phyloP scores from a whole-genome alignment of 2,113 vertebrate species.

The Scalopus aquaticus region DNA sequence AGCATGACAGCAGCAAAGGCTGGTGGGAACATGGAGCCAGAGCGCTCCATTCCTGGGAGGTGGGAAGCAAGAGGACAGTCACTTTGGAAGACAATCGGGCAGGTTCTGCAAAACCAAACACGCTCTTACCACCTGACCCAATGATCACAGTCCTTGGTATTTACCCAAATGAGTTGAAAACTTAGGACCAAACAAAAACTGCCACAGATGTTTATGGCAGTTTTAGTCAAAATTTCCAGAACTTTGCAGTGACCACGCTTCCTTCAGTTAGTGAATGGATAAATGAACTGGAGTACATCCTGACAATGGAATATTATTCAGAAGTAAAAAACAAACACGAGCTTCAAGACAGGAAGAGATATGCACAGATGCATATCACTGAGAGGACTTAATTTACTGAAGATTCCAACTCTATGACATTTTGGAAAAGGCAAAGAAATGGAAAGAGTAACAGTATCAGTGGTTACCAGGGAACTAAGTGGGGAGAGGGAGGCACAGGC shows the following conservation, averaged over 20 bases:
- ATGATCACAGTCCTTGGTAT: too few relatives aligned
- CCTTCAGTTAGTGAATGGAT: neutral
- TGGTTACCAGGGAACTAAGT: neutral
- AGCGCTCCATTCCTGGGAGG: too few relatives aligned
- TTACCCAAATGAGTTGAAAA: neutral
- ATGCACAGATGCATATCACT: neutral
- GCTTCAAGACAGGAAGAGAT: neutral
- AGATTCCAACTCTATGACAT: neutral
- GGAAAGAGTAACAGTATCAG: neutral
- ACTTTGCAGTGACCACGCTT: neutral
- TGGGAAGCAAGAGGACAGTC: too few relatives aligned
- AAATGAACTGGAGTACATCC: neutral
- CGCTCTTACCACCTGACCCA: too few relatives aligned
- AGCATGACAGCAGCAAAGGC: too few relatives aligned
- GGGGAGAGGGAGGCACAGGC: neutral
- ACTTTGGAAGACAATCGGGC: too few relatives aligned
- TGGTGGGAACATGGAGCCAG: too few relatives aligned
- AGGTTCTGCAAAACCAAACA: neutral
- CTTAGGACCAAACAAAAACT: neutral
- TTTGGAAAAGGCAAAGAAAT: neutral
- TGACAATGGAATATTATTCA: neutral
- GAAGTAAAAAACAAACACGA: too few relatives aligned
- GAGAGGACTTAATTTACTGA: neutral
- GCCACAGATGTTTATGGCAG: neutral
- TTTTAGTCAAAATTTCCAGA: neutral